A percentile compares a stretch with the other conserved stretches of the same genome.
These are phyloP conservation scores for Laticauda laticaudata DNA, from an alignment of 2,113 vertebrate species.

Conservation along the genomic window DNA sequence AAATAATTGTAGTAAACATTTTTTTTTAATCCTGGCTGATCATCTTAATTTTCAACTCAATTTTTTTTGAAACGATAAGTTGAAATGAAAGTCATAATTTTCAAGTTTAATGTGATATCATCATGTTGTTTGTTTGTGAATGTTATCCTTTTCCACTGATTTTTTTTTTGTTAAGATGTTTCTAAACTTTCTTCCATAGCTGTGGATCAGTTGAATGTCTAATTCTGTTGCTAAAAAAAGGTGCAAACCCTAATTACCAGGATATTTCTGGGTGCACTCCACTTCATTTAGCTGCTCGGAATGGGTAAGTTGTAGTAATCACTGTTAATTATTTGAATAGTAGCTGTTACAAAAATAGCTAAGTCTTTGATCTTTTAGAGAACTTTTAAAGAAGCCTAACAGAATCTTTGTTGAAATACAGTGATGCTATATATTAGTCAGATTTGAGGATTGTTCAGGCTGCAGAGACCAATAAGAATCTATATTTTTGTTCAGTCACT, in stretches of 20 bases:
- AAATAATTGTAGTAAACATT: no score
- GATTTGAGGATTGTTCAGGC: not conserved
- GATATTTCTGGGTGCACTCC: slow-evolving; percentile 98
- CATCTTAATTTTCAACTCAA: not conserved
- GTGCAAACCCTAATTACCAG: slow-evolving; percentile 97
- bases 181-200: slow-evolving; percentile 64
- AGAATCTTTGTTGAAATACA: not conserved
- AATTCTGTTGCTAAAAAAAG: slow-evolving; percentile 90
- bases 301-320: slow-evolving; percentile 80
- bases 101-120: not conserved
- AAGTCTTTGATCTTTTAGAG: not conserved
- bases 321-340: not conserved
- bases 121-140: slow-evolving; percentile 15
- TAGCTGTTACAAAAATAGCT: not conserved
- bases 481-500: not conserved
- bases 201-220: slow-evolving; percentile 98
- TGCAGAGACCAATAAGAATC: not conserved
- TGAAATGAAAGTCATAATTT: not conserved
- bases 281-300: slow-evolving; percentile 94
- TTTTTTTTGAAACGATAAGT: not conserved
- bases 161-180: not conserved
- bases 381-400: not conserved
- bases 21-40: not conserved
- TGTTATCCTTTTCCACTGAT: not conserved
- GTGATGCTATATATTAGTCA: not conserved